Conservation (phyloP, 1,140 invertebrate genomes). For the Neodiprion fabricii region DNA sequence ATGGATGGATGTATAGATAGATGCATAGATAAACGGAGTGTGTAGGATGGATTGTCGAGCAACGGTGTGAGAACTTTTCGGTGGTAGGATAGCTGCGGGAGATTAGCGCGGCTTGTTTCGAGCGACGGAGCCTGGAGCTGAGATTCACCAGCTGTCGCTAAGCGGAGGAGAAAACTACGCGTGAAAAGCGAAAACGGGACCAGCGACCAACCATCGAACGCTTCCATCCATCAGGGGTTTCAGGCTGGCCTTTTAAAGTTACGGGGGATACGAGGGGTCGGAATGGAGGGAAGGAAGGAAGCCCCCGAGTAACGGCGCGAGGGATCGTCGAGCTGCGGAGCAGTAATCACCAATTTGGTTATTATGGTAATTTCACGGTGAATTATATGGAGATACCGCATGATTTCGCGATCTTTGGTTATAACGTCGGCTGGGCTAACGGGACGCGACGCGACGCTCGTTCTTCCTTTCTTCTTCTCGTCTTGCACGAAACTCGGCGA, state of each 20-base stretch:
- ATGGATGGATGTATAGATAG: too few species aligned
- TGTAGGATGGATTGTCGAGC: too few species aligned
- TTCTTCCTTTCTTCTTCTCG: neutral
- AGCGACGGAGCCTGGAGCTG: too few species aligned
- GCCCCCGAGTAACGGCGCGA: neutral
- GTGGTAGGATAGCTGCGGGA: too few species aligned
- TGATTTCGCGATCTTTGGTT: constrained; percentile 8
- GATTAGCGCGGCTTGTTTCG: too few species aligned
- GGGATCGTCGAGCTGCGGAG: constrained; percentile 25
- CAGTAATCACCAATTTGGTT: constrained; percentile 45
- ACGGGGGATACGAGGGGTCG: neutral
- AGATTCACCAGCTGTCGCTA: too few species aligned
- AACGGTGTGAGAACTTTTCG: too few species aligned
- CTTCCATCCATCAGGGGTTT: neutral
- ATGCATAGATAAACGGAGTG: too few species aligned
- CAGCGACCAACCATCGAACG: neutral
- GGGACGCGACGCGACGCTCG: neutral
- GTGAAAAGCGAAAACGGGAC: too few species aligned
- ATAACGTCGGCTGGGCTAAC: constrained; percentile 3
- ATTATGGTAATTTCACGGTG: constrained; percentile 39
- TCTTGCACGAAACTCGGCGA: too few species aligned
- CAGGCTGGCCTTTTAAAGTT: neutral
- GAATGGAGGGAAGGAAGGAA: neutral
- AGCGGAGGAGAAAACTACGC: too few species aligned
- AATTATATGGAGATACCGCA: constrained; percentile 23